These are phyloP conservation scores for Chaetodon trifasciatus DNA, from an alignment of 2,797 vertebrate genomes.

Conservation along the genomic window DNA sequence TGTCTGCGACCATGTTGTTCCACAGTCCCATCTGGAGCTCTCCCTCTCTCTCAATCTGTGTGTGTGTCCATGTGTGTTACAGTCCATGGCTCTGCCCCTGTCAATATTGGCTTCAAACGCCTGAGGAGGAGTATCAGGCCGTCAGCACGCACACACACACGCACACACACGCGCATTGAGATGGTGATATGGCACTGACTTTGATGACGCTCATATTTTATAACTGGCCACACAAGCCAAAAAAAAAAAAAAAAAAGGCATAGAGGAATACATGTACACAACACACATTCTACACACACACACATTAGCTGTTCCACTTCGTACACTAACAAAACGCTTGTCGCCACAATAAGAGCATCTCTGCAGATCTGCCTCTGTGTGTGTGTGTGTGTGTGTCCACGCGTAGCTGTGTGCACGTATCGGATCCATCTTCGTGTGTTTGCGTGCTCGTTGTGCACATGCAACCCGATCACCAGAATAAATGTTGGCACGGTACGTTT, in stretches of 20 bases:
- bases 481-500: too few relatives aligned
- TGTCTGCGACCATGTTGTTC: conserved; percentile 39
- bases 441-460: background rate
- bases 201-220: background rate
- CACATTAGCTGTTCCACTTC: background rate
- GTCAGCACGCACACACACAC: conserved; percentile 8
- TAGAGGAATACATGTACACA: conserved; percentile 6
- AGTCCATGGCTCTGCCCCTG: conserved; percentile 24
- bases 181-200: background rate
- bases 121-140: conserved; percentile 23
- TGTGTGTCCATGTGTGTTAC: conserved; percentile 32
- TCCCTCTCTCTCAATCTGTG: conserved; percentile 1
- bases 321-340: background rate
- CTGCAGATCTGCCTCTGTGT: background rate
- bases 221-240: conserved; percentile 5
- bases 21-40: conserved; percentile 57
- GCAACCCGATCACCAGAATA: too few relatives aligned
- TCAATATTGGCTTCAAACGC: conserved; percentile 43
- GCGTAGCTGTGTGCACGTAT: background rate
- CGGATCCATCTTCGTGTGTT: background rate
- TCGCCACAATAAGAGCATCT: background rate
- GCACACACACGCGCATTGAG: background rate
- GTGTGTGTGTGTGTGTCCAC: background rate
- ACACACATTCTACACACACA: background rate
- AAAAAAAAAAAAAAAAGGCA: background rate